phyloP scores from a whole-genome alignment of 2,797 vertebrate species.

The Manis crassicaudata region DNA sequence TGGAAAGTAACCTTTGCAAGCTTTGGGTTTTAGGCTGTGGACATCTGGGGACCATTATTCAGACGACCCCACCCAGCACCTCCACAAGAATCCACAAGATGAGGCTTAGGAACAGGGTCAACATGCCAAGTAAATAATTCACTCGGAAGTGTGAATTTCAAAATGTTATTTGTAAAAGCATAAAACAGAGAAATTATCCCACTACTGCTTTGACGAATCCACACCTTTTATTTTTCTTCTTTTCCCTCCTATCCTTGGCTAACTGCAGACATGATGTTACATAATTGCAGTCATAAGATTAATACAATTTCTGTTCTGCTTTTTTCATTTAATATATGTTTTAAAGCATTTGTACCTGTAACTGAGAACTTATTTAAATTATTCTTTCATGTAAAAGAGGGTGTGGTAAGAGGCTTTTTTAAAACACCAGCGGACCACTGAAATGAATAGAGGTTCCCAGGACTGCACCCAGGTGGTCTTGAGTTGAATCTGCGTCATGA shows the following conservation, averaged over 20 bases:
- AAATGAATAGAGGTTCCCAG: not conserved
- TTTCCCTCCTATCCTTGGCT: not conserved
- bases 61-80: not conserved
- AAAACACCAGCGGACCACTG: not conserved
- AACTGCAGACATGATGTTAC: not conserved
- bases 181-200: not conserved
- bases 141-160: not conserved
- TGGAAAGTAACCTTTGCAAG: not conserved
- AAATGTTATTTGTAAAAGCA: not conserved
- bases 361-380: not conserved
- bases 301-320: not conserved
- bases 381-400: not conserved
- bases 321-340: not conserved
- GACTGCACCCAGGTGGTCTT: too few relatives aligned
- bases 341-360: not conserved
- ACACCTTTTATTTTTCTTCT: not conserved
- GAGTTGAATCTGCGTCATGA: accelerated
- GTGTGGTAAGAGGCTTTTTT: not conserved
- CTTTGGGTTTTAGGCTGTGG: not conserved
- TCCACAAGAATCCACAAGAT: not conserved
- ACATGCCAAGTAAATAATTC: not conserved
- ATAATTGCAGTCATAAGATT: not conserved
- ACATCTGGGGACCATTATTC: too few relatives aligned
- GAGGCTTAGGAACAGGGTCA: accelerated
- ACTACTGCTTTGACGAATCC: not conserved